A percentile compares a stretch with the other conserved stretches of the same genome.
Conservation (phyloP, 2,888 invertebrate genomes). For the Calliphora vomitoria region DNA sequence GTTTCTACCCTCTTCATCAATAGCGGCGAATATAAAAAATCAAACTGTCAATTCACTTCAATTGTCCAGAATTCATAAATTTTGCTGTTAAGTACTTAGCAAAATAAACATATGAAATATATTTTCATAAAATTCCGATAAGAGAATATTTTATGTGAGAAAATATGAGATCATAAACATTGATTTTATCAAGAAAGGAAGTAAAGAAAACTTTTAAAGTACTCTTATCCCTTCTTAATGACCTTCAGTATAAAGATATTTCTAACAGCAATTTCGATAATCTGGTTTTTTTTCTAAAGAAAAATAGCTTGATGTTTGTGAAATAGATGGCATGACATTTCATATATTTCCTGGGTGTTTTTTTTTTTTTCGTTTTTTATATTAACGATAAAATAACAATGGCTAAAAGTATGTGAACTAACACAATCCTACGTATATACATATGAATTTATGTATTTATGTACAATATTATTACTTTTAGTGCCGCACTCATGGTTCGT, state of each 20-base stretch:
- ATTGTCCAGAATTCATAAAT: background rate
- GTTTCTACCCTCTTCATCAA: background rate
- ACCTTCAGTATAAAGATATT: background rate
- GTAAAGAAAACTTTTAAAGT: background rate
- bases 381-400: slow-evolving; percentile 5
- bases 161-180: slow-evolving; percentile 30
- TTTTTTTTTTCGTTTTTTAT: too few relatives aligned
- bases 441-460: background rate
- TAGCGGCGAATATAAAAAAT: background rate
- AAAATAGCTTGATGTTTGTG: slow-evolving; percentile 6
- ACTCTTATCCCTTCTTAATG: background rate
- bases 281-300: background rate
- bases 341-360: background rate
- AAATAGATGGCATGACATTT: background rate
- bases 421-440: background rate
- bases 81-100: background rate
- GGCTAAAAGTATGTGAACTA: background rate
- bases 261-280: background rate
- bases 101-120: slow-evolving; percentile 3
- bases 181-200: slow-evolving; percentile 7
- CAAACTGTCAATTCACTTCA: background rate
- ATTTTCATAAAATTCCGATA: background rate
- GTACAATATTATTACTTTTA: background rate
- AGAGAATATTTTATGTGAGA: slow-evolving; percentile 5
- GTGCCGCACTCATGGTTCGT: background rate